Conservation (phyloP, 2,888 invertebrate genomes). For the Archips crataeganus region DNA sequence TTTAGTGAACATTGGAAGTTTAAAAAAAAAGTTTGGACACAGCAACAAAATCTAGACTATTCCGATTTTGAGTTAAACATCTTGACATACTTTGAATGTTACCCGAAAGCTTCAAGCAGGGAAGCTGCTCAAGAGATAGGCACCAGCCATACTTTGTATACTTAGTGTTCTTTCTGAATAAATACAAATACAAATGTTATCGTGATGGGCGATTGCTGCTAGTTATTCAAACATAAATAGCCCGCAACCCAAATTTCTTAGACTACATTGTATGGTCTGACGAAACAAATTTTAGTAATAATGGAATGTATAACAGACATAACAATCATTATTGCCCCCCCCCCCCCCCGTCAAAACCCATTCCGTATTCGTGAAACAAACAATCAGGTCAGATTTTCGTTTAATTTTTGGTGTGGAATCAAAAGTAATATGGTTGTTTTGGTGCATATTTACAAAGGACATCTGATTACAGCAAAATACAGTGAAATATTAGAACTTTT, state of each 20-base stretch:
- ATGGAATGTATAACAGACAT: slow-evolving; percentile 20
- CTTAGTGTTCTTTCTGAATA: slow-evolving; percentile 38
- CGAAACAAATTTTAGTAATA: slow-evolving; percentile 31
- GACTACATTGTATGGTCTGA: slow-evolving; percentile 35
- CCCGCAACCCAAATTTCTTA: slow-evolving; percentile 36
- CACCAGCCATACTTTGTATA: slow-evolving; percentile 19
- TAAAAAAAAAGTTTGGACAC: background rate
- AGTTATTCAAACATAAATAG: slow-evolving; percentile 37
- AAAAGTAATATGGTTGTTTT: no score
- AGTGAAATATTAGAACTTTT: slow-evolving; percentile 35
- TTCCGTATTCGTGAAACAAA: slow-evolving; percentile 39
- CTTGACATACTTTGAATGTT: slow-evolving; percentile 30
- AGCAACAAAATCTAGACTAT: slow-evolving; percentile 23
- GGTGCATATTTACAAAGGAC: slow-evolving; percentile 35
- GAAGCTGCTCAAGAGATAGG: slow-evolving; percentile 32
- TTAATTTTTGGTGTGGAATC: no score
- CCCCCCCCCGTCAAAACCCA: slow-evolving; percentile 31
- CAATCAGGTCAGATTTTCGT: no score
- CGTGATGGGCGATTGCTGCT: slow-evolving; percentile 36
- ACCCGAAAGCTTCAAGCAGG: slow-evolving; percentile 35
- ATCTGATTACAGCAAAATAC: slow-evolving; percentile 25
- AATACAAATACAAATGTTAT: slow-evolving; percentile 40
- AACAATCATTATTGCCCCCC: slow-evolving; percentile 29
- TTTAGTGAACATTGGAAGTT: no score
- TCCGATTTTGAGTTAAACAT: slow-evolving; percentile 14